A percentile compares a stretch with the other conserved stretches of the same genome.
phyloP scores from a whole-genome alignment of 2,888 invertebrate genomes.

The Stomorhina lunata region DNA sequence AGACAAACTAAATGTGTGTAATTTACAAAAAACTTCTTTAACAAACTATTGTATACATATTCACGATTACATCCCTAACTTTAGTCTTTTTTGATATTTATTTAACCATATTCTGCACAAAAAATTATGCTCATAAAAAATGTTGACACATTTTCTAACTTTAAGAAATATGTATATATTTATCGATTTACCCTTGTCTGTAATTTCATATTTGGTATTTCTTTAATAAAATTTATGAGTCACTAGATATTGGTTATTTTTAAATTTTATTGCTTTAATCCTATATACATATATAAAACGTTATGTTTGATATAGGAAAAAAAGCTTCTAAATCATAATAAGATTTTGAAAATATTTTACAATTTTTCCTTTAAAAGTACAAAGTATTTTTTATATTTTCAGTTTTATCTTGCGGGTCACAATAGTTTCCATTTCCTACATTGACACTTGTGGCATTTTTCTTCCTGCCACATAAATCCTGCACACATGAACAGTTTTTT shows the following conservation, averaged over 20 bases:
- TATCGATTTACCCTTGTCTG: neutral
- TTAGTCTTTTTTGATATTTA: too few species aligned
- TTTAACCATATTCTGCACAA: too few species aligned
- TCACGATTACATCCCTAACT: too few species aligned
- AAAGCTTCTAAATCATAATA: neutral
- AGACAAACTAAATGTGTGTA: too few species aligned
- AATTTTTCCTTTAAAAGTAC: slow-evolving; percentile 3
- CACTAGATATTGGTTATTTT: neutral
- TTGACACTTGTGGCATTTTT: slow-evolving; percentile 12
- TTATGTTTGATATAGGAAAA: neutral
- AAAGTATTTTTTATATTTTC: neutral
- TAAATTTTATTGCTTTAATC: neutral
- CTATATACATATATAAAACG: neutral
- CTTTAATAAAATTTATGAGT: neutral
- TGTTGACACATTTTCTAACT: too few species aligned
- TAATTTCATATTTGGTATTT: neutral
- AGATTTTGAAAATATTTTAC: neutral
- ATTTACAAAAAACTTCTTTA: too few species aligned
- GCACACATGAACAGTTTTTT: neutral
- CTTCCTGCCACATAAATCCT: neutral
- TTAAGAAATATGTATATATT: too few species aligned
- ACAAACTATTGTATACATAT: too few species aligned
- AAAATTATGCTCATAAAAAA: too few species aligned
- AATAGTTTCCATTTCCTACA: neutral
- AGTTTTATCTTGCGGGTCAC: neutral